Conservation (phyloP, 1,140 invertebrate genomes). For the Zaprionus inermis region DNA sequence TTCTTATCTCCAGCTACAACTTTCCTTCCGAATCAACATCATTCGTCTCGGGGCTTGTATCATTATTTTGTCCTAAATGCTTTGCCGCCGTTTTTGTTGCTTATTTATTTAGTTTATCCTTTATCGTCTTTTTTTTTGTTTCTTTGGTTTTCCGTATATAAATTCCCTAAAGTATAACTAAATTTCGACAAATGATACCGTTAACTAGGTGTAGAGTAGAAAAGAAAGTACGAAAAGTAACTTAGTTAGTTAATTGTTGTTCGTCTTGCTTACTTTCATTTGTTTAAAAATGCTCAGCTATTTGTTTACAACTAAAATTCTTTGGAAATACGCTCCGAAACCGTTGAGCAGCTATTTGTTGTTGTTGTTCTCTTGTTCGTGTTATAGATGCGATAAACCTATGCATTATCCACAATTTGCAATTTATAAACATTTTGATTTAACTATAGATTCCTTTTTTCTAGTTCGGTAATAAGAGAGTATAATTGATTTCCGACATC, state of each 20-base stretch:
- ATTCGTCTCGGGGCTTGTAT: slow-evolving; percentile 31
- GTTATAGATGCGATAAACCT: slow-evolving; percentile 43
- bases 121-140: slow-evolving; percentile 38
- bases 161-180: slow-evolving; percentile 69
- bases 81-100: slow-evolving; percentile 39
- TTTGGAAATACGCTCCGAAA: slow-evolving; percentile 84
- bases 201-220: slow-evolving; percentile 78
- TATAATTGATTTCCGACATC: slow-evolving; percentile 49
- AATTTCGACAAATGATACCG: slow-evolving; percentile 61
- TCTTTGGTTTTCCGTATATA: slow-evolving; percentile 65
- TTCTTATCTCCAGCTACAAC: background rate
- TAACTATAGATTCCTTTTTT: slow-evolving; percentile 48
- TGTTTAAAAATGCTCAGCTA: slow-evolving; percentile 72
- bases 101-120: slow-evolving; percentile 29
- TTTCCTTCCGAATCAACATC: background rate
- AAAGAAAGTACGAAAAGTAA: slow-evolving; percentile 76
- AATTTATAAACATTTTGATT: slow-evolving; percentile 72
- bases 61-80: slow-evolving; percentile 77
- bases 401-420: slow-evolving; percentile 22
- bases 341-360: slow-evolving; percentile 82
- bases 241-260: slow-evolving; percentile 54
- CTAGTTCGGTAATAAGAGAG: slow-evolving; percentile 16
- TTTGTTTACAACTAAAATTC: slow-evolving; percentile 75
- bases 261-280: slow-evolving; percentile 20
- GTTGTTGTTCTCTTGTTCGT: slow-evolving; percentile 46